Percentiles rank a stretch among this genome's conserved stretches.
Conservation (phyloP, 1,140 invertebrate genomes). For the Centruroides vittatus region DNA sequence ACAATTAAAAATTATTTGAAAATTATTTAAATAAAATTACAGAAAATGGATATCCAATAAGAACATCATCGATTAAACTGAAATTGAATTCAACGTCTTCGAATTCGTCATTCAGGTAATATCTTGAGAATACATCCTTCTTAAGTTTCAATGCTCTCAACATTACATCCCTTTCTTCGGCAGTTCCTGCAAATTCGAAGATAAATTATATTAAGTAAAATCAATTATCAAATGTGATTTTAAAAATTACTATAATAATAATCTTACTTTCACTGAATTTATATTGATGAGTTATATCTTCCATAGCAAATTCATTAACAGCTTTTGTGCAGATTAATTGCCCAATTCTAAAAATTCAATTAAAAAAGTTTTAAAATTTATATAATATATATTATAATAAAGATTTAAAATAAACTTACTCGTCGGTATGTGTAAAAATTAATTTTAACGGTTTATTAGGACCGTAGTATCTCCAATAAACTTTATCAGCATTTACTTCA, state of each 20-base stretch:
- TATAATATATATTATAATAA: conserved; percentile 2
- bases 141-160: conserved; percentile 49
- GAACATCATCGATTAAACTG: conserved; percentile 62
- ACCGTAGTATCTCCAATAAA: conserved; percentile 36
- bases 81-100: conserved; percentile 75
- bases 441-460: conserved; percentile 21
- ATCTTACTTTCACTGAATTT: conserved; percentile 58
- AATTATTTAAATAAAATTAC: conserved; percentile 29
- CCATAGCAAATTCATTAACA: conserved; percentile 52
- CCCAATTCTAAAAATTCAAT: conserved; percentile 48
- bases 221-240: not conserved
- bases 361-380: not conserved
- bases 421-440: conserved; percentile 18
- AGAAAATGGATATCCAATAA: conserved; percentile 67
- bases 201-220: not conserved
- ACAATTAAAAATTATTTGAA: not conserved
- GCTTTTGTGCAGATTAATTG: conserved; percentile 76
- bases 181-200: conserved; percentile 6
- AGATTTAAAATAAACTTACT: conserved; percentile 11
- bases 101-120: conserved; percentile 77
- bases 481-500: conserved; percentile 69
- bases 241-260: not conserved
- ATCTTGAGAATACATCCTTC: conserved; percentile 50
- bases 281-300: conserved; percentile 75
- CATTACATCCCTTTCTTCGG: conserved; percentile 64